phyloP scores from a whole-genome alignment of 2,797 vertebrate genomes.

The Danio kyathit region DNA sequence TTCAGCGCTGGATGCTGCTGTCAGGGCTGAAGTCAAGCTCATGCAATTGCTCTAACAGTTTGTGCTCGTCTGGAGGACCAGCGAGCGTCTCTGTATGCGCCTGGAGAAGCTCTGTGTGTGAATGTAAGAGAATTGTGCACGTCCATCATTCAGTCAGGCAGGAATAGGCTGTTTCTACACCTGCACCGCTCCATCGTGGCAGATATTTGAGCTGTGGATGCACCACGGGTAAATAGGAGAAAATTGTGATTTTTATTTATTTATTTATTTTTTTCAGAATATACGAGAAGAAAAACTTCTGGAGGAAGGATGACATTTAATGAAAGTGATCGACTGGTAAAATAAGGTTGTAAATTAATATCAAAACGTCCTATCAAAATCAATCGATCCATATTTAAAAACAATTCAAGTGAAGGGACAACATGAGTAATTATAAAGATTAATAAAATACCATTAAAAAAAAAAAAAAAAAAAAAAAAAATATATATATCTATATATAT shows the following conservation, averaged over 20 bases:
- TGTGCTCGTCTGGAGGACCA: conserved; percentile 2
- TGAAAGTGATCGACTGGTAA: too few species aligned
- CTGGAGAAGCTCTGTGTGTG: background rate
- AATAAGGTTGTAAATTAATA: too few species aligned
- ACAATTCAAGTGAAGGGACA: too few species aligned
- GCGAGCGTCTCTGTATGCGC: background rate
- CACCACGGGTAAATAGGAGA: background rate
- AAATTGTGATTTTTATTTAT: background rate
- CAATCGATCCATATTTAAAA: too few species aligned
- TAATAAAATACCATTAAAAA: too few species aligned
- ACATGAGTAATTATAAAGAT: too few species aligned
- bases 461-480: too few species aligned
- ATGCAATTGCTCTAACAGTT: conserved; percentile 8
- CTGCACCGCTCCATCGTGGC: background rate
- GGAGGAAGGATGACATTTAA: too few species aligned
- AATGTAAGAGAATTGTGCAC: conserved; percentile 17
- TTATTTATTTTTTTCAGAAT: conserved; percentile 1
- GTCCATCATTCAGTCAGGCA: conserved; percentile 21
- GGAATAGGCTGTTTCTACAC: conserved; percentile 5
- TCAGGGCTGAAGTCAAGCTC: conserved; percentile 5
- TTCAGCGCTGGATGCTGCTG: background rate
- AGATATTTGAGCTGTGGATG: conserved; percentile 8
- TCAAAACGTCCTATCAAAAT: too few species aligned
- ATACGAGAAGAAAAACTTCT: background rate
- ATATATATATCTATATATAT: too few species aligned